Evolutionary conservation across 1,140 invertebrate genomes (phyloP), one percentile per base, ranked within the genome.

Genomic region (Aphelenchoides fujianensis): DNA sequence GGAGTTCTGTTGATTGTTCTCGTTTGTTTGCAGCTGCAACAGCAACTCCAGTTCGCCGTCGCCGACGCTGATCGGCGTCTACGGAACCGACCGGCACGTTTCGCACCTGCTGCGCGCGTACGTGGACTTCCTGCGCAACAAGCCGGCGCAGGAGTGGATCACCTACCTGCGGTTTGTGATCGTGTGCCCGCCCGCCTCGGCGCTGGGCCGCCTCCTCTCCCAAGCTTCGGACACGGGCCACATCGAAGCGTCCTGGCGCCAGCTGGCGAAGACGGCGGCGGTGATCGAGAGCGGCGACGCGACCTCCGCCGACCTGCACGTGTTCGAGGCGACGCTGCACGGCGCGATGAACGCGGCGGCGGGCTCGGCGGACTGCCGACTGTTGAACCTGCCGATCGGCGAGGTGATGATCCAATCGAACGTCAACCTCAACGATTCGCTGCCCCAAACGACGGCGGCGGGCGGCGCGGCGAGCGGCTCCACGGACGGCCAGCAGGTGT

Each of bases 31-130:
- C 79, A 92, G 91, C 83, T 94, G 92, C 82, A 93, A 93, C 85
- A 92, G 89, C 72, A 94, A 91, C 82, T 90, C 91, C 16, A 92
- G 92, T 83, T 90, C 90, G 19, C 90, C 91, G 37, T 88, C 89
- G 57, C 89, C 91, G 30, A 89, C 95, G 59, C 93, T 92, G 85
- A 88, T 97, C 64, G 89, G 92, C 32, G 87, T 96, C 32, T 89
- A 92, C 54, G 94, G 94, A n/a, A 90, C 90, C 2, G 94, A 97
- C 84, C 88, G 89, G 73, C 90, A 92, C 78, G 89, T 94, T 37
- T 93, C 93, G 82, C 90, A 90, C 73, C 90, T 92, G 5, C 86
- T 97, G 32, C 89, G 93, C 30, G 90, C 92, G 41, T 97, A 95
- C 85, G 92, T 95, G 1, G 93, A 96, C 69, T 88, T 93, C 64